A percentile compares a stretch with the other conserved stretches of the same genome.
Evolutionary conservation across 2,113 vertebrate genomes (phyloP).

Genomic region (Vulpes lagopus): DNA sequence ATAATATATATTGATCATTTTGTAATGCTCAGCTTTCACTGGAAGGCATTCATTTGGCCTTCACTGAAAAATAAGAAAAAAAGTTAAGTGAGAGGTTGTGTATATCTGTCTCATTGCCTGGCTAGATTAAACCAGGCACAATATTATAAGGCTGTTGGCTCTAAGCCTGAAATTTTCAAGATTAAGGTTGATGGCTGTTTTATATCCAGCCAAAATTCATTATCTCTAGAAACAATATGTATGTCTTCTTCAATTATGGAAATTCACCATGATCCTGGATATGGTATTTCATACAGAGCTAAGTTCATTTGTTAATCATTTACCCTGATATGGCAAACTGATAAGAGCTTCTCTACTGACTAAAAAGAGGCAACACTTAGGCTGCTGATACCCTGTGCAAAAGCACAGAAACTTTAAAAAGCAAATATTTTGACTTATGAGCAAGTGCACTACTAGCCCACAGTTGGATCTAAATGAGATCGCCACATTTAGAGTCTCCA

Average conservation of each 20-base stretch:
- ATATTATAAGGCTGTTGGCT: not conserved
- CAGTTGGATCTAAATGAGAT: not conserved
- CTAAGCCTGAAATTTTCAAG: constrained; percentile 39
- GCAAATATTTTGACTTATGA: not conserved
- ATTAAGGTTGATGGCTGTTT: constrained; percentile 60
- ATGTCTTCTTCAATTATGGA: constrained; percentile 69
- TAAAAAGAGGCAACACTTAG: not conserved
- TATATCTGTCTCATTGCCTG: not conserved
- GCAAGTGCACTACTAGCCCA: not conserved
- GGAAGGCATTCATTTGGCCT: not conserved
- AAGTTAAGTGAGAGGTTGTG: constrained; percentile 28
- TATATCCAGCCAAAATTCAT: constrained; percentile 78
- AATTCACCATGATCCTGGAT: constrained; percentile 49
- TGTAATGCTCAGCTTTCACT: not conserved
- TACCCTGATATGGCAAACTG: constrained; percentile 52
- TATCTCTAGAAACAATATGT: constrained; percentile 72
- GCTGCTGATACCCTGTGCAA: not conserved
- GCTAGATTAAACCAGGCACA: not conserved
- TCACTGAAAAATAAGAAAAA: constrained; percentile 54
- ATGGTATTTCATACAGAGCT: constrained; percentile 25
- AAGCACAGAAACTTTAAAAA: not conserved
- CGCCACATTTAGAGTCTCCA: not conserved
- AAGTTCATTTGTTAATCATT: constrained; percentile 68
- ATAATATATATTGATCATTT: not conserved
- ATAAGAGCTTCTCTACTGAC: not conserved